Base-by-base conservation (phyloP, 2,888 invertebrate species). In the Trissonchulus latispiculum region DNA sequence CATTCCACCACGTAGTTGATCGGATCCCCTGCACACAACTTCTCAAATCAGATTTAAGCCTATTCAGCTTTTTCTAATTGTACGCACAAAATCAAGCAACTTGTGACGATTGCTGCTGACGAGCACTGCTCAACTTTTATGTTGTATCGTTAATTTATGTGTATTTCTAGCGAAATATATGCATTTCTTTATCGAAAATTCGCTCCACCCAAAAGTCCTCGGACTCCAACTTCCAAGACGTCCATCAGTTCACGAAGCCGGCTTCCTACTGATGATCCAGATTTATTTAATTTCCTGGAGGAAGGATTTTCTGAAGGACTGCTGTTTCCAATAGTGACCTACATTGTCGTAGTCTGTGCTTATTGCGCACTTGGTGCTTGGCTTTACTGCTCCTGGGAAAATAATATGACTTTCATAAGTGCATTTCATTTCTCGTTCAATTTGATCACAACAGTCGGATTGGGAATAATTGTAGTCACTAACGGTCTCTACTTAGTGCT, bases 391-490 rank as follows among this genome's bases (percentile, higher is more conserved):
- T 80, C 78, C 72, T 82, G 81, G 81, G 81, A 82, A 74, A 76
- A 78, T 62, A 76, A 76, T 29, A 81, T 81, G 81, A 78, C 79
- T 70, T 82, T 82, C 78, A 78, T 82, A 70, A 81, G 81, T 72
- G 82, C 82, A 32, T 82, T 82, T 74, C 82, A 82, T 74, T 82
- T 82, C 75, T 81, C 82, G 64, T 82, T 82, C 78, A 82, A 82
- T 75, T 75, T 82, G 18, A 82, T 82, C 75, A 82, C 82, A 61
- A 82, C 82, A 23, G 82, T 82, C 61, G 82, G 82, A 33, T 75
- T 82, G 66, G 82, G 82, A 70, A 81, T 82, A 71, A 78, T 82
- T 71, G 81, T 82, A 31, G 82, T 82, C 35, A 78, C 77, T 1
- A 80, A 82, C 74, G 79, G 80, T 71, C 75, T 82, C 28, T 82